A percentile compares a stretch with the other conserved stretches of the same genome.
These are phyloP conservation scores for Sciaenops ocellatus DNA, from an alignment of 2,797 vertebrate species.

Conservation along the genomic window DNA sequence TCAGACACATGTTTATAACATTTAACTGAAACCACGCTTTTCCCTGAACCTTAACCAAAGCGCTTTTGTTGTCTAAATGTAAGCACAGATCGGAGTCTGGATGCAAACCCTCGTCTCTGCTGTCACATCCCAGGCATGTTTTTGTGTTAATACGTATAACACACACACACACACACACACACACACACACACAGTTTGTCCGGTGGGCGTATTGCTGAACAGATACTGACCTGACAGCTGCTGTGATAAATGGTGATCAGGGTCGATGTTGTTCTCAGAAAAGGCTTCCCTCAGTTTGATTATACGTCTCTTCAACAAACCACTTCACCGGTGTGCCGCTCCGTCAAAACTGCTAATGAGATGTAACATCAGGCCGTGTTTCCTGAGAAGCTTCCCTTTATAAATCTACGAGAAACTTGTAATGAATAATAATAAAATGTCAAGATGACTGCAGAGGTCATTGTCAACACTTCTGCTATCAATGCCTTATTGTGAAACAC, in stretches of 20 bases:
- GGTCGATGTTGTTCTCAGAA: not conserved
- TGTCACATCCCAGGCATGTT: not conserved
- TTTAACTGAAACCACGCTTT: not conserved
- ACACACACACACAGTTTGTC: not conserved
- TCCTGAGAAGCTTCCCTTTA: not conserved
- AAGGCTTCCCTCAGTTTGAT: slow-evolving; percentile 1
- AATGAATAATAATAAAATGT: no score
- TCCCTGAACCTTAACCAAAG: not conserved
- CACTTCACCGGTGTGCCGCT: not conserved
- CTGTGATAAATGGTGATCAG: not conserved
- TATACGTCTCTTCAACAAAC: not conserved
- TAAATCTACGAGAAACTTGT: not conserved
- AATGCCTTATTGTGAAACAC: not conserved
- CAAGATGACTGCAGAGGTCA: not conserved
- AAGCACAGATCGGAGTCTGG: not conserved
- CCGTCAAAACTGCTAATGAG: not conserved
- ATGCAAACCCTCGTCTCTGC: not conserved
- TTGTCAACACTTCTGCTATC: not conserved
- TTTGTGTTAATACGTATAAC: not conserved
- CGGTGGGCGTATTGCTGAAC: not conserved
- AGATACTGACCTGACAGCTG: not conserved
- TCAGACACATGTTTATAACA: not conserved
- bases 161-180: not conserved
- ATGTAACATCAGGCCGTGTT: not conserved
- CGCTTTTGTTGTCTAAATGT: not conserved